Evolutionary conservation across 2,797 vertebrate species (phyloP).

Genomic region (Spatula versicolor): DNA sequence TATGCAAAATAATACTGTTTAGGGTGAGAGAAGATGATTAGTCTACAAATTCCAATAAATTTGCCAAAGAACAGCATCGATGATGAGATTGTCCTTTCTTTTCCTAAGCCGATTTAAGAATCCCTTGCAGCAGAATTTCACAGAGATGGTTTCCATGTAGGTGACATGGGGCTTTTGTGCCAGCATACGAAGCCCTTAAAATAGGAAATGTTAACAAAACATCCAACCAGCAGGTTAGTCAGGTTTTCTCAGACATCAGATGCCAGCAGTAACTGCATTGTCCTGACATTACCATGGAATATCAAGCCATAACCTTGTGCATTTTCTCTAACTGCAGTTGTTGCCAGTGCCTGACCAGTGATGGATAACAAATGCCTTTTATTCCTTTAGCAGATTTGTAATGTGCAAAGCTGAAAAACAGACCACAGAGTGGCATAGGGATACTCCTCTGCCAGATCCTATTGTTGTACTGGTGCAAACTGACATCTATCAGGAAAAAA

Average conservation of each 20-base stretch:
- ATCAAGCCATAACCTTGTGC: background rate
- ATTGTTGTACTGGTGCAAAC: background rate
- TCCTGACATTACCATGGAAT: background rate
- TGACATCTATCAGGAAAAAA: background rate
- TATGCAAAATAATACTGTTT: background rate
- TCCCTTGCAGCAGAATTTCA: background rate
- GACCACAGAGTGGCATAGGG: background rate
- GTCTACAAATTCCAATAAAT: background rate
- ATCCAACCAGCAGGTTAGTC: no score
- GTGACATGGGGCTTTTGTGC: background rate
- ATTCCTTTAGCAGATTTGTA: background rate
- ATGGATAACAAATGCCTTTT: background rate
- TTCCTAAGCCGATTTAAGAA: background rate
- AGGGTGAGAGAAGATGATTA: background rate
- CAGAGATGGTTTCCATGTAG: background rate
- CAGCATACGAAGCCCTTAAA: background rate
- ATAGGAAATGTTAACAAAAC: background rate
- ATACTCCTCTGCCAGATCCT: background rate
- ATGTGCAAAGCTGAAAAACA: background rate
- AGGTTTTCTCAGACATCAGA: background rate
- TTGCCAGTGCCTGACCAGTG: background rate
- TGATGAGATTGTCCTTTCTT: background rate
- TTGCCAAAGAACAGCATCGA: background rate
- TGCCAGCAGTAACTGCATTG: background rate
- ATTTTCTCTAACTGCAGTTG: background rate